A percentile compares a stretch with the other conserved stretches of the same genome.
These are phyloP conservation scores for Diorhabda elongata DNA, from an alignment of 1,140 invertebrate genomes.

Conservation along the genomic window DNA sequence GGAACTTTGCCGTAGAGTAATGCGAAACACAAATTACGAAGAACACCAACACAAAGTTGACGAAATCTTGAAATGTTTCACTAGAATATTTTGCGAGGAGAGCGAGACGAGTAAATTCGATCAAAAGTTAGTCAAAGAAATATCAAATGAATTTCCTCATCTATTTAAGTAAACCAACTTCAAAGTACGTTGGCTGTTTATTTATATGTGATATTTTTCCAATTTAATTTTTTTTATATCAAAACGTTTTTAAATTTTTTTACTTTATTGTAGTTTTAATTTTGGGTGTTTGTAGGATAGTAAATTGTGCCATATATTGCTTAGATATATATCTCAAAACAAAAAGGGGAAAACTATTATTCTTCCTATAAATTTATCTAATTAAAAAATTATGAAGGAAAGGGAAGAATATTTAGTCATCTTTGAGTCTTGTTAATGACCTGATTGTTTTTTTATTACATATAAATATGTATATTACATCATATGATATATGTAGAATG, in stretches of 20 bases:
- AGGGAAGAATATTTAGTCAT: too few species aligned
- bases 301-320: too few species aligned
- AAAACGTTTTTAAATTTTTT: neutral
- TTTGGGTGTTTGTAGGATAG: too few species aligned
- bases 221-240: neutral
- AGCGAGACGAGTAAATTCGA: slow-evolving; percentile 65
- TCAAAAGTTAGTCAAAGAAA: slow-evolving; percentile 70
- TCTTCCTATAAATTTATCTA: too few species aligned
- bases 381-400: too few species aligned
- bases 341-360: too few species aligned
- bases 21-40: slow-evolving; percentile 71
- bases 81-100: slow-evolving; percentile 79
- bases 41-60: slow-evolving; percentile 70
- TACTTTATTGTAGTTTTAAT: neutral
- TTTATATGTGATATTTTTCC: slow-evolving; percentile 11
- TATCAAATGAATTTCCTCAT: slow-evolving; percentile 79
- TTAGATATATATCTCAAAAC: too few species aligned
- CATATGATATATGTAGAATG: too few species aligned
- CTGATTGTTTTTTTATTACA: too few species aligned
- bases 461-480: too few species aligned
- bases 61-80: slow-evolving; percentile 76
- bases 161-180: slow-evolving; percentile 61
- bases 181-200: too few species aligned
- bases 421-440: too few species aligned
- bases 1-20: slow-evolving; percentile 68